These are phyloP conservation scores for Lasioglossum oenotherae DNA, from an alignment of 2,888 invertebrate species.

Conservation along the genomic window DNA sequence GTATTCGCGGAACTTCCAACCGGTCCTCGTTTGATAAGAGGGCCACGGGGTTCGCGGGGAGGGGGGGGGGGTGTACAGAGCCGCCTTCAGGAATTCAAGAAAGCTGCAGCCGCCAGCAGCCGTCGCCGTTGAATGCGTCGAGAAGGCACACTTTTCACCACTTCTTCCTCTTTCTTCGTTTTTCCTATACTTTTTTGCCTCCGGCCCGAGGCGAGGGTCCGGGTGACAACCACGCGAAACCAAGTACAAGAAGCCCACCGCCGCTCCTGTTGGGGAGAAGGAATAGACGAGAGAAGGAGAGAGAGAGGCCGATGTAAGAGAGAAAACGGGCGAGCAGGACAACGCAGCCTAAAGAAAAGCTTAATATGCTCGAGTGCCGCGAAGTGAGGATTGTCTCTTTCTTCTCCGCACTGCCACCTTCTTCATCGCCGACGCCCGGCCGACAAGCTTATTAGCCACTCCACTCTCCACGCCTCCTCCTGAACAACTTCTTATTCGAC, in stretches of 20 bases:
- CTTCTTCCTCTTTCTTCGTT: conserved; percentile 49
- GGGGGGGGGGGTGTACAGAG: conserved; percentile 33
- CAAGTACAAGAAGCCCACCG: conserved; percentile 31
- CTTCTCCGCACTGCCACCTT: conserved; percentile 46
- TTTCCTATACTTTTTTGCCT: conserved; percentile 38
- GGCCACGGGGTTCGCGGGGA: conserved; percentile 29
- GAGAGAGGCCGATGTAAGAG: not conserved
- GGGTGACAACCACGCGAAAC: conserved; percentile 36
- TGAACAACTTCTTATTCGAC: conserved; percentile 39
- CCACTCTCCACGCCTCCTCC: conserved; percentile 32
- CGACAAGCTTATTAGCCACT: conserved; percentile 65
- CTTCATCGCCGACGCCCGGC: conserved; percentile 33
- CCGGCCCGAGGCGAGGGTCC: conserved; percentile 46
- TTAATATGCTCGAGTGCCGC: conserved; percentile 67
- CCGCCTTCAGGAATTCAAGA: conserved; percentile 75
- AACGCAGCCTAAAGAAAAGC: conserved; percentile 58
- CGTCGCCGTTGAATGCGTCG: conserved; percentile 65
- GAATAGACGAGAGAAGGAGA: conserved; percentile 14
- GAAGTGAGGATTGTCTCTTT: conserved; percentile 68
- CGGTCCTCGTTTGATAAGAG: conserved; percentile 46
- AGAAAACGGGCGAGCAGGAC: conserved; percentile 10
- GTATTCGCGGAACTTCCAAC: conserved; percentile 67
- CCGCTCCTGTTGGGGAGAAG: not conserved
- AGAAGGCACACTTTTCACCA: conserved; percentile 68
- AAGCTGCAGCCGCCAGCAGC: conserved; percentile 58